These are phyloP conservation scores for Empis livida DNA, from an alignment of 2,888 invertebrate species.

Conservation along the genomic window DNA sequence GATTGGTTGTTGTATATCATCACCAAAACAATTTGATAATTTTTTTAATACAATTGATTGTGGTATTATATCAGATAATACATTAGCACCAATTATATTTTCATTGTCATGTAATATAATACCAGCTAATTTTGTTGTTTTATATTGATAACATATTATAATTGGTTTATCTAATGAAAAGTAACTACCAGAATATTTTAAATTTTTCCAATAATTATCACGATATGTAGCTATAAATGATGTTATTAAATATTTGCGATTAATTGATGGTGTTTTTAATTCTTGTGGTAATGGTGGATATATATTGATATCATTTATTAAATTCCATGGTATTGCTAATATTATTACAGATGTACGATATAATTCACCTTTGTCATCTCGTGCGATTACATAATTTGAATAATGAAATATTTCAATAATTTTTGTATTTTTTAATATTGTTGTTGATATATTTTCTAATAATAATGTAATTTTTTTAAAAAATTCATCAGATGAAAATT, in stretches of 20 bases:
- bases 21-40: constrained; percentile 21
- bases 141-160: constrained; percentile 21
- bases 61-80: constrained; percentile 6
- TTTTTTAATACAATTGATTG: constrained; percentile 17
- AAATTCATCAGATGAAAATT: constrained; percentile 20
- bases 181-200: constrained; percentile 25
- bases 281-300: constrained; percentile 22
- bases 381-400: constrained; percentile 22
- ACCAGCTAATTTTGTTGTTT: constrained; percentile 18
- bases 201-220: constrained; percentile 22
- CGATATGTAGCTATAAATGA: constrained; percentile 23
- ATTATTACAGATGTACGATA: constrained; percentile 22
- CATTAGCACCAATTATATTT: background rate
- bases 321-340: constrained; percentile 28
- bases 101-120: constrained; percentile 21
- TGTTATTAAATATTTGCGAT: constrained; percentile 15
- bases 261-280: constrained; percentile 8
- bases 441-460: constrained; percentile 12
- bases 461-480: constrained; percentile 16
- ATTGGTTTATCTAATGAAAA: constrained; percentile 17
- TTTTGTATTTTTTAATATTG: constrained; percentile 16
- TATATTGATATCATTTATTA: constrained; percentile 19
- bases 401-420: constrained; percentile 21
- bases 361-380: constrained; percentile 14
- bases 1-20: constrained; percentile 22